Evolutionary conservation across 2,888 invertebrate species (phyloP), one percentile per base, ranked within the genome.

Genomic region (Rhagonycha fulva): DNA sequence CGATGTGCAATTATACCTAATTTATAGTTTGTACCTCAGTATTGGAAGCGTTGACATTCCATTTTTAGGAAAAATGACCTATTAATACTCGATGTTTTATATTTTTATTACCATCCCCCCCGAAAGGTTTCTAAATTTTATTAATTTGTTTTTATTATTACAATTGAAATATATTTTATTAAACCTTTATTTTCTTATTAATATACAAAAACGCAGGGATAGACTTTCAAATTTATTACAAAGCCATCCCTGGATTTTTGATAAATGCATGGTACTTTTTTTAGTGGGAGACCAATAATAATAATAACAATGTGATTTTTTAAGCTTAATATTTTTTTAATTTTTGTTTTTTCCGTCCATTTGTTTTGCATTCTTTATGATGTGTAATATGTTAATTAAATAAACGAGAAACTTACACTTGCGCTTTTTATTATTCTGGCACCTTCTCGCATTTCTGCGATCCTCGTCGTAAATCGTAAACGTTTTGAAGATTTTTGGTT

Each of bases 271-370:
- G n/a, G 47, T 47, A 47, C n/a, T 47, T 47, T 47, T 32, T 32
- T 32, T 12, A 26, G 12, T 12, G 32, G 32, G 32, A 32, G 66
- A 66, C 66, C 71, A 71, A 71, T 47, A 66, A 14, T 63, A 71
- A 63, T 63, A 32, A 63, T 71, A 14, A 63, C 26, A 24, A 68
- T 73, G 72, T 68, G 72, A 73, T 73, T 73, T 72, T 32, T 66
- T 71, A 60, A 66, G 72, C 72, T 72, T 72, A 72, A 47, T 24
- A 26, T 72, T 30, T 10, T 70, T 32, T 61, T 47, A 19, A 19
- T 47, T 68, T 72, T 73, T 47, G 23, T 68, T 73, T 23, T 72
- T 68, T 68, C 72, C 72, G 72, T 73, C 72, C 72, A 73, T 62
- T 73, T 68, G 68, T 60, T 47, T 73, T 73, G 72, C 72, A 63